A percentile compares a stretch with the other conserved stretches of the same genome.
These are phyloP conservation scores for Ormyrus rosae DNA, from an alignment of 2,888 invertebrate genomes.

Conservation along the genomic window DNA sequence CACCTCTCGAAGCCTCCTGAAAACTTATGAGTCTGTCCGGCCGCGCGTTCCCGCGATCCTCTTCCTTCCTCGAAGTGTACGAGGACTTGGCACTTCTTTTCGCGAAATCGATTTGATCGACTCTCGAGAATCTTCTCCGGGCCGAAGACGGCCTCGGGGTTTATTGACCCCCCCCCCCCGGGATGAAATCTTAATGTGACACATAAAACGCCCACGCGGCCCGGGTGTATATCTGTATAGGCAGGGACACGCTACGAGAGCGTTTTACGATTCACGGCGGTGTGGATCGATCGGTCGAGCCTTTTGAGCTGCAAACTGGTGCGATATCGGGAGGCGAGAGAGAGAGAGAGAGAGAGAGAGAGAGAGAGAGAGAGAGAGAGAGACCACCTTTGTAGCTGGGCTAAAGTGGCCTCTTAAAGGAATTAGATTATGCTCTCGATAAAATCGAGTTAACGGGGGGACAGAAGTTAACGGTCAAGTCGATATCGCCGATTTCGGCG, in stretches of 20 bases:
- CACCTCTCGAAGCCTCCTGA: not conserved
- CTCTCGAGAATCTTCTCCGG: conserved; percentile 20
- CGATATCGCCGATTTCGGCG: no score
- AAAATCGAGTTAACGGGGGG: conserved; percentile 11
- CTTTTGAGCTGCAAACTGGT: not conserved
- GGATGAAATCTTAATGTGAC: conserved; percentile 43
- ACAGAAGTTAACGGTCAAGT: not conserved
- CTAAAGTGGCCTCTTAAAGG: conserved; percentile 40
- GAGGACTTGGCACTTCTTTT: conserved; percentile 31
- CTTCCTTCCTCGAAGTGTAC: conserved; percentile 5
- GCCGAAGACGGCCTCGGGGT: conserved; percentile 6
- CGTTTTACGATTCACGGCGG: conserved; percentile 9
- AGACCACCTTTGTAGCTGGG: not conserved
- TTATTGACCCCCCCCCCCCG: conserved; percentile 44
- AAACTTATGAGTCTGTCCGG: conserved; percentile 21
- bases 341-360: not conserved
- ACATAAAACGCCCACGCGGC: conserved; percentile 18
- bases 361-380: not conserved
- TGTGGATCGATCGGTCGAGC: conserved; percentile 18
- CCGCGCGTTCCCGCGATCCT: not conserved
- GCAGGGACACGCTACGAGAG: not conserved
- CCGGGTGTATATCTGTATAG: no score
- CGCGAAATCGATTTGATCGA: conserved; percentile 47
- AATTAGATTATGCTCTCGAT: conserved; percentile 17
- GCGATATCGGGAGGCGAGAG: not conserved